Conservation (phyloP, 2,888 invertebrate species). For the Plemyria rubiginata region DNA sequence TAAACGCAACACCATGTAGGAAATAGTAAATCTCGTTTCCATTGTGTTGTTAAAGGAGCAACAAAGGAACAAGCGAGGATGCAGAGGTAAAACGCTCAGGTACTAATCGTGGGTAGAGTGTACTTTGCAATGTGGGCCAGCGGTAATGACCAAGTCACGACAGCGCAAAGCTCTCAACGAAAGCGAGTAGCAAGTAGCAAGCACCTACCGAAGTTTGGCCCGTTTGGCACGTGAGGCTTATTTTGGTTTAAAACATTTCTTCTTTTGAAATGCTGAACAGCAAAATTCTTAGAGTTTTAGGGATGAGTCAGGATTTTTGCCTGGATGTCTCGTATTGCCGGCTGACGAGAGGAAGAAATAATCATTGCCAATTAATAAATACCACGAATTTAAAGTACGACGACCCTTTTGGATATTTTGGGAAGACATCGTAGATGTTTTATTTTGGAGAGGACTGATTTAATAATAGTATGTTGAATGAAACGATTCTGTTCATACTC, state of each 20-base stretch:
- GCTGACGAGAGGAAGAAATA: slow-evolving; percentile 22
- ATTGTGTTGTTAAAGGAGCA: slow-evolving; percentile 36
- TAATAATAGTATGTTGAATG: background rate
- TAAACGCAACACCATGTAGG: slow-evolving; percentile 19
- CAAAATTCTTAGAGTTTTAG: slow-evolving; percentile 26
- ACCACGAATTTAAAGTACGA: slow-evolving; percentile 21
- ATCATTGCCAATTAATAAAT: slow-evolving; percentile 31
- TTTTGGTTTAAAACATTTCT: slow-evolving; percentile 28
- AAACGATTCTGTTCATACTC: background rate
- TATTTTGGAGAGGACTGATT: background rate
- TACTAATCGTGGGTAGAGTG: slow-evolving; percentile 51
- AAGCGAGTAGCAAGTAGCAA: slow-evolving; percentile 43
- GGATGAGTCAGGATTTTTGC: slow-evolving; percentile 30
- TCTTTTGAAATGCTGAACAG: slow-evolving; percentile 27
- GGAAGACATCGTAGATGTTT: background rate
- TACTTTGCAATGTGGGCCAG: slow-evolving; percentile 61
- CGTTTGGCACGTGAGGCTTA: slow-evolving; percentile 41
- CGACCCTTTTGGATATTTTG: slow-evolving; percentile 20
- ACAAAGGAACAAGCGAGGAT: slow-evolving; percentile 44
- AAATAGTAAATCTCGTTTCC: slow-evolving; percentile 36
- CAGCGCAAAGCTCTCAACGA: slow-evolving; percentile 52
- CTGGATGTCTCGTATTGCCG: slow-evolving; percentile 2
- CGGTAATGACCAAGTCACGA: slow-evolving; percentile 63
- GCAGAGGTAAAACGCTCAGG: slow-evolving; percentile 45
- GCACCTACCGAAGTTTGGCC: slow-evolving; percentile 31